Percentiles rank a stretch among this genome's conserved stretches.
Conservation (phyloP, 2,113 vertebrate species). For the Cavia aperea region DNA sequence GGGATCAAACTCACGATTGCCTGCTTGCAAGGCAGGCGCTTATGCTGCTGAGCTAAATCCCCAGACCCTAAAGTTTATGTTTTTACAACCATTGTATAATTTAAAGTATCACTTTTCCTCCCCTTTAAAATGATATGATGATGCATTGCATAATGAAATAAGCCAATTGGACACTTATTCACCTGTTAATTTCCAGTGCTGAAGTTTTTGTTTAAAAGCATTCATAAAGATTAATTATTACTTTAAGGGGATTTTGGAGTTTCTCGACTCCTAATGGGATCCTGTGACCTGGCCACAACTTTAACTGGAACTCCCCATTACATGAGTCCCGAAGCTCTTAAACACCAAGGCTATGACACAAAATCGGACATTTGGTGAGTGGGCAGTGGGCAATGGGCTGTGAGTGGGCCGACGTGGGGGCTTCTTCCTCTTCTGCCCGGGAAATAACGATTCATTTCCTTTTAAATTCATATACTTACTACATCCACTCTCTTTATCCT, state of each 20-base stretch:
- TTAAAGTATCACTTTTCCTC: conserved; percentile 28
- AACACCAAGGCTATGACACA: conserved; percentile 84
- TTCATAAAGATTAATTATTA: conserved; percentile 47
- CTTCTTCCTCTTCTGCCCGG: not conserved
- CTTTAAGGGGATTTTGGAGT: conserved; percentile 89
- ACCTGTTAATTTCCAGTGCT: conserved; percentile 21
- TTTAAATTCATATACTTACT: not conserved
- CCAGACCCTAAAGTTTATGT: not conserved
- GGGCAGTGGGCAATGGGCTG: not conserved
- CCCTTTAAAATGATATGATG: not conserved
- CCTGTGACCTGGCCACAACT: conserved; percentile 87
- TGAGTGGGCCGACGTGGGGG: accelerated
- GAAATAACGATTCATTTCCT: accelerated
- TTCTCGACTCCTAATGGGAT: conserved; percentile 85
- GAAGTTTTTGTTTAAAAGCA: conserved; percentile 21
- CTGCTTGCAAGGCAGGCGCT: too few species aligned
- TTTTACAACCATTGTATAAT: not conserved
- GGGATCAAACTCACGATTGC: too few species aligned
- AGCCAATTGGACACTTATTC: not conserved
- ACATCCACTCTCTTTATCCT: not conserved
- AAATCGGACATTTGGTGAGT: conserved; percentile 91
- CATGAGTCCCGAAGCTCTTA: conserved; percentile 88
- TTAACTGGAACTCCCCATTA: conserved; percentile 87
- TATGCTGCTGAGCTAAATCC: too few species aligned
- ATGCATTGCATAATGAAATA: not conserved